Base-by-base conservation (phyloP, 1,140 invertebrate species). In the Dysdera silvatica region DNA sequence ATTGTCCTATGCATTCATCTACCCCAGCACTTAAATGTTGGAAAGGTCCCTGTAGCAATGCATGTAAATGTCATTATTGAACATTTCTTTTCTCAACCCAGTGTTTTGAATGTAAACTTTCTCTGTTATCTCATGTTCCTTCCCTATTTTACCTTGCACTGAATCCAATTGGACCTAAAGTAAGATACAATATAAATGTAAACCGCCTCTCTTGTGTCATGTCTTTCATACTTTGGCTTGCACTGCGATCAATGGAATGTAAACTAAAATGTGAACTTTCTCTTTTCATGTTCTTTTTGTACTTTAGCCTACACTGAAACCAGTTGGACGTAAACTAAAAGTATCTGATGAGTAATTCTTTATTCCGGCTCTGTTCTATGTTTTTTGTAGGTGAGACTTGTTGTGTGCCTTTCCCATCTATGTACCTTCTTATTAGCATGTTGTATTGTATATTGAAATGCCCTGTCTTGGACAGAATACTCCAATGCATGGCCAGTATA, bases 321-420 rank as follows among this genome's bases (percentile, higher is more conserved):
- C 61, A 35, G 35, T 54, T 54, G 43, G 51, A 29, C 61, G 61
- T 26, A 63, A 63, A 63, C 48, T 56, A 20, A 63, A 63, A 63
- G 52, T 47, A 29, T 55, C 52, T 41, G 61, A 63, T 56, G 53
- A 63, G n/a, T 63, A 63, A 63, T n/a, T n/a, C n/a, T n/a, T n/a
- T 48, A 33, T 59, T 56, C 61, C 48, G 43, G 41, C 53, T 56
- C 56, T 63, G 61, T 33, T 56, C 31, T 56, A 37, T 55, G 37
- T 47, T 45, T 40, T 52, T 35, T 54, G 49, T 63, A 56, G 53
- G 61, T 63, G 61, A 63, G 61, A 56, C 8, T 45, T 45, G 18
- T 20, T 20, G 5, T 20, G 18, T n/a, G 6, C 41, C 18, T 45
- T 45, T 45, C 18, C 18, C 18, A n/a, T 20, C 10, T 20, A 45